These are phyloP conservation scores for Proterorhinus semilunaris DNA, from an alignment of 2,113 vertebrate species.

Conservation along the genomic window DNA sequence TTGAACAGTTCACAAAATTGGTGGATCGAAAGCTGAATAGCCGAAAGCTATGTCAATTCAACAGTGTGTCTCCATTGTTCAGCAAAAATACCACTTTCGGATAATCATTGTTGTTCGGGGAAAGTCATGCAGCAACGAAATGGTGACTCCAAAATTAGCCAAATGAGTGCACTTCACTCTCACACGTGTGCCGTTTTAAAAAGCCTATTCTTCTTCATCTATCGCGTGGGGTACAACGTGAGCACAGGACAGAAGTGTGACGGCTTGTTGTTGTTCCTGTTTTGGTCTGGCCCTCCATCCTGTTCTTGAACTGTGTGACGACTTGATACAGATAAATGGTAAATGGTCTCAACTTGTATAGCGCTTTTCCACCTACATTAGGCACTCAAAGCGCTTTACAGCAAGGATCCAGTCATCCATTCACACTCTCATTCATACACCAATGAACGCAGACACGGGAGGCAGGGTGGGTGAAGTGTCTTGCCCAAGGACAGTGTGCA, in stretches of 20 bases:
- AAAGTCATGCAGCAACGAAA: constrained; percentile 16
- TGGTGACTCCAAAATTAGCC: constrained; percentile 13
- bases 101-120: not conserved
- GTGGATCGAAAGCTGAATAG: not conserved
- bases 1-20: no score
- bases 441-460: no score
- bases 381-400: no score
- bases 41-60: not conserved
- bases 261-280: constrained; percentile 27
- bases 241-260: constrained; percentile 1
- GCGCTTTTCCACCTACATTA: no score
- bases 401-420: no score
- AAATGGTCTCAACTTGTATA: no score
- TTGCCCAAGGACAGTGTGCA: no score
- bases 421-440: no score
- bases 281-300: constrained; percentile 2
- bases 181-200: constrained; percentile 40
- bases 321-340: constrained; percentile 10
- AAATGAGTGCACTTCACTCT: constrained; percentile 9
- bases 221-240: constrained; percentile 19
- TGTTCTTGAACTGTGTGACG: constrained; percentile 29
- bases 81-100: not conserved
- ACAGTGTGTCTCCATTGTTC: not conserved
- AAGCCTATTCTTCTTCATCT: constrained; percentile 20
- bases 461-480: no score